Conservation (phyloP, 2,797 vertebrate genomes). For the Fistularia commersonii region DNA sequence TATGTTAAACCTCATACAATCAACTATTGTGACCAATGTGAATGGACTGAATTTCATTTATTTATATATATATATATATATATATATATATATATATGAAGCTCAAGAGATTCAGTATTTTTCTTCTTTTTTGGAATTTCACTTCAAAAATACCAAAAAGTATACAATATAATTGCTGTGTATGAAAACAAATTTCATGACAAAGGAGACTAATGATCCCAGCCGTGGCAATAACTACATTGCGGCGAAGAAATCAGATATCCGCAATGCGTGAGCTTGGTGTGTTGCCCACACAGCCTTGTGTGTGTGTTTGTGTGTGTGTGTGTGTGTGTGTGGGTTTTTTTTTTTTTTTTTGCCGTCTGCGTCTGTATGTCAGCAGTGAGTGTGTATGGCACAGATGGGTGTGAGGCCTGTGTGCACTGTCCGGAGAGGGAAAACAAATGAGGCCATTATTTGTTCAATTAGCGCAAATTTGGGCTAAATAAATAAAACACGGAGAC, state of each 20-base stretch:
- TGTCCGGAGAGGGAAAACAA: constrained; percentile 5
- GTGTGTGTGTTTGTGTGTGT: no score
- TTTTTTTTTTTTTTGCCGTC: not conserved
- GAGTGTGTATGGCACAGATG: no score
- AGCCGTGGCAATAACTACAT: constrained; percentile 3
- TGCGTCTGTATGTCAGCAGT: constrained; percentile 1
- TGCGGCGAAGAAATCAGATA: constrained; percentile 12
- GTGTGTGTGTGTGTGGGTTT: no score
- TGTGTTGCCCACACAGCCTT: not conserved
- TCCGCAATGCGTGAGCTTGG: constrained; percentile 12
- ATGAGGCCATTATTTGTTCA: constrained; percentile 7
- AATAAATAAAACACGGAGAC: constrained; percentile 27
- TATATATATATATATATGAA: no score
- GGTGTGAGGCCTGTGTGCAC: constrained; percentile 1
- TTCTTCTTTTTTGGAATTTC: no score
- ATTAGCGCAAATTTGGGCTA: constrained; percentile 11
- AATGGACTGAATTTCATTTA: no score
- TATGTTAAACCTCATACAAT: no score
- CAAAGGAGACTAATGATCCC: constrained; percentile 7
- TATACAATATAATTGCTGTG: no score
- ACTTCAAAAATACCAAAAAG: no score
- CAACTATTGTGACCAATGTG: no score
- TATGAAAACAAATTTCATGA: constrained; percentile 10
- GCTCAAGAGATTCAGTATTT: no score
- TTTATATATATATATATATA: no score